Percentiles rank a stretch among this genome's conserved stretches.
phyloP scores from a whole-genome alignment of 2,888 invertebrate genomes.

The Pristionchus fissidentatus region DNA sequence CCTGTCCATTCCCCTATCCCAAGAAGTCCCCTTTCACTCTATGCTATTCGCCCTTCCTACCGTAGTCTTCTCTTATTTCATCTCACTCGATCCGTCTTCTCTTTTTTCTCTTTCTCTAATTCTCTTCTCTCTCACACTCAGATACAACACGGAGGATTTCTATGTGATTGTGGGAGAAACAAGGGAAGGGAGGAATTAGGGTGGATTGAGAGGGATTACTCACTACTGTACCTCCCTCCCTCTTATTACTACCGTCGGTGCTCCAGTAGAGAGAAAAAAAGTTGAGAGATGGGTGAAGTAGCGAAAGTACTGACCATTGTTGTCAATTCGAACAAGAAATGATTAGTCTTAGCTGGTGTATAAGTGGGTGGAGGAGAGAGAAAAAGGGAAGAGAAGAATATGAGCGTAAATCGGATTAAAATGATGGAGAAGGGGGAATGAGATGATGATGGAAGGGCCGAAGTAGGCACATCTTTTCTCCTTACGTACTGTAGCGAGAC shows the following conservation, averaged over 20 bases:
- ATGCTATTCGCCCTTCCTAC: no score
- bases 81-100: background rate
- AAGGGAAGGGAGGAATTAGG: slow-evolving; percentile 39
- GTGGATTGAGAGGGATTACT: slow-evolving; percentile 24
- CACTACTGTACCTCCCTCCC: background rate
- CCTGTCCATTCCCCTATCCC: slow-evolving; percentile 22
- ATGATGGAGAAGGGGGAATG: background rate
- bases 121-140: slow-evolving; percentile 12
- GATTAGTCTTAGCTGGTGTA: slow-evolving; percentile 29
- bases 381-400: background rate
- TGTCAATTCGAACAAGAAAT: background rate
- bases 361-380: background rate
- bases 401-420: slow-evolving; percentile 36
- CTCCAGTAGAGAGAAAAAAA: background rate
- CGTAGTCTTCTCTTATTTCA: slow-evolving; percentile 28
- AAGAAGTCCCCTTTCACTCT: background rate
- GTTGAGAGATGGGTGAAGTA: background rate
- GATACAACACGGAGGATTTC: background rate
- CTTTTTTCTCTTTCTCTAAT: slow-evolving; percentile 13
- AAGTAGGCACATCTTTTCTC: slow-evolving; percentile 7
- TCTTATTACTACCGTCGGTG: background rate
- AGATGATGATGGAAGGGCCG: slow-evolving; percentile 8
- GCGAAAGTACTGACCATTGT: background rate
- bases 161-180: slow-evolving; percentile 28
- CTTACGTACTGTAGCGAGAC: slow-evolving; percentile 33